phyloP scores from a whole-genome alignment of 2,113 vertebrate genomes.

The Protobothrops flavoviridis region DNA sequence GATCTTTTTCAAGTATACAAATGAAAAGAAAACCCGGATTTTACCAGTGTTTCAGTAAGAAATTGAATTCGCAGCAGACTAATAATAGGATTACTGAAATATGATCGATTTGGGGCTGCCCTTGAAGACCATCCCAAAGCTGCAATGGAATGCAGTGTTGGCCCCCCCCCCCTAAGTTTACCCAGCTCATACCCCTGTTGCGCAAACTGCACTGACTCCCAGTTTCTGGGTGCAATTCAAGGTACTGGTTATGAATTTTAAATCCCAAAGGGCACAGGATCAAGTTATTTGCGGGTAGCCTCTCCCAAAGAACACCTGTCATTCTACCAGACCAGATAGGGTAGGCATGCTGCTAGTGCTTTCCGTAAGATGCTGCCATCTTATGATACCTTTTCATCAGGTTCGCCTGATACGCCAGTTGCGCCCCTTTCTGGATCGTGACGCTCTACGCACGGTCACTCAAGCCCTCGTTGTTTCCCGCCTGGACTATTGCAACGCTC shows the following conservation, averaged over 20 bases:
- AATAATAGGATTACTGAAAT: not conserved
- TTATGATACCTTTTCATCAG: too few relatives aligned
- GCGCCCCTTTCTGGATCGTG: too few relatives aligned
- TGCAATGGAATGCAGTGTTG: not conserved
- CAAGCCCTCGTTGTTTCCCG: too few relatives aligned
- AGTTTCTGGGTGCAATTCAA: not conserved
- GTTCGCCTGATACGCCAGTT: too few relatives aligned
- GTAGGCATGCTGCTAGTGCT: not conserved
- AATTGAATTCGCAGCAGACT: not conserved
- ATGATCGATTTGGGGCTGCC: not conserved
- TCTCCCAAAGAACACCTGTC: not conserved
- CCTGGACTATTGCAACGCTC: too few relatives aligned
- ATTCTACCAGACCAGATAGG: not conserved
- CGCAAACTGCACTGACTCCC: not conserved
- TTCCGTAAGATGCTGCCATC: not conserved
- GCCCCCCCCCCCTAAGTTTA: not conserved
- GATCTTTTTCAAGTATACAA: not conserved
- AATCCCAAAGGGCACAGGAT: not conserved
- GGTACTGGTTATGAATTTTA: not conserved
- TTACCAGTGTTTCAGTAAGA: not conserved
- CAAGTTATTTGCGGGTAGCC: not conserved
- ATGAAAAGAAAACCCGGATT: not conserved
- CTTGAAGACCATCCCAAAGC: not conserved
- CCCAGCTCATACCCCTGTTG: not conserved
- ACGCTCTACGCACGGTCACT: too few relatives aligned